Conservation (phyloP, 23 tunicate species). For the Halocynthia aurantium region DNA sequence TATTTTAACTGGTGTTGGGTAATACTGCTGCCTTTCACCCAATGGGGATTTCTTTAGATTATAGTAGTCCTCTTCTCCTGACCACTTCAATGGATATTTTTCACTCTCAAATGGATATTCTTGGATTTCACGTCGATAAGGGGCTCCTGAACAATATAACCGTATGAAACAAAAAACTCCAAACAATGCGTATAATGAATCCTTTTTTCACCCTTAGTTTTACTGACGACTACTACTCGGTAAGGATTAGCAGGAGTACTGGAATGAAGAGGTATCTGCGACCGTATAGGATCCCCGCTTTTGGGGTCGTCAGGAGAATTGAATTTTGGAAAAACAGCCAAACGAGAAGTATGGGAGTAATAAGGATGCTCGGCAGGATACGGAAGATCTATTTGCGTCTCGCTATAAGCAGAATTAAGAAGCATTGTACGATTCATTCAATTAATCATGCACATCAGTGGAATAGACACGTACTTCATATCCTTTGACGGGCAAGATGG, state of each 20-base stretch:
- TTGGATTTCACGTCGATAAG: conserved; percentile 67
- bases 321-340: conserved; percentile 70
- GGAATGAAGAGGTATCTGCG: conserved; percentile 43
- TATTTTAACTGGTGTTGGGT: conserved; percentile 76
- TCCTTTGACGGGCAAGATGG: conserved; percentile 57
- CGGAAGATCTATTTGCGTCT: conserved; percentile 61
- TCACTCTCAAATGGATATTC: conserved; percentile 66
- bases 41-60: conserved; percentile 71
- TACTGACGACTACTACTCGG: conserved; percentile 30
- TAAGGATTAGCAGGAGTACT: conserved; percentile 54
- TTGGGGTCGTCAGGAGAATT: conserved; percentile 74
- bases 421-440: too few relatives aligned
- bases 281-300: conserved; percentile 61
- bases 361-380: conserved; percentile 92
- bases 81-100: conserved; percentile 58
- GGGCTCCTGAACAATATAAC: conserved; percentile 31
- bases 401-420: conserved; percentile 21
- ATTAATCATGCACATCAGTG: background rate
- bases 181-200: background rate
- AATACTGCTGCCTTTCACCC: conserved; percentile 79
- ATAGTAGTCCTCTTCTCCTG: conserved; percentile 61
- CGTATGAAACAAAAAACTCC: background rate
- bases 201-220: conserved; percentile 47
- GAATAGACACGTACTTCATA: conserved; percentile 46
- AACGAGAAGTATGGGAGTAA: conserved; percentile 62